These are phyloP conservation scores for Chirona hameri DNA, from an alignment of 2,888 invertebrate genomes.

Conservation along the genomic window DNA sequence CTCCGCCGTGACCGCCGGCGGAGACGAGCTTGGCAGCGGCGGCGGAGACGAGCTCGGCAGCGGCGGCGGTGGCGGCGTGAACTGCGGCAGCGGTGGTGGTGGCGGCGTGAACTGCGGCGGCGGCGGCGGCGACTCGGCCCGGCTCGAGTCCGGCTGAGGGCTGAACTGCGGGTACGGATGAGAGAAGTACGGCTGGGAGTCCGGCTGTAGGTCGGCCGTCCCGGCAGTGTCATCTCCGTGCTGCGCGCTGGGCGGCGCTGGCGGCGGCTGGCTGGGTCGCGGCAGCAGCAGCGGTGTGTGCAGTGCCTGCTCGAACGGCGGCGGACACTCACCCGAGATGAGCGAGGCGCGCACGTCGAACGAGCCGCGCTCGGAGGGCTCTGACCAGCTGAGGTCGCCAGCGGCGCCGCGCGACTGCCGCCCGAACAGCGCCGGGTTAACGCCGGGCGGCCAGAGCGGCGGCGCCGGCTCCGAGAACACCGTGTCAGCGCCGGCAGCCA, in stretches of 20 bases:
- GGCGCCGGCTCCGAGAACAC: not conserved
- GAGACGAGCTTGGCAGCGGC: not conserved
- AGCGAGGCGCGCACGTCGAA: not conserved
- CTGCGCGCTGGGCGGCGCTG: not conserved
- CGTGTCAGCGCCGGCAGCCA: not conserved
- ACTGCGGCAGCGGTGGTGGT: not conserved
- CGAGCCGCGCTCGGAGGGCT: not conserved
- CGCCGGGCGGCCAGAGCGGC: not conserved
- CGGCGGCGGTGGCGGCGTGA: not conserved
- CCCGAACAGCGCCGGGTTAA: not conserved
- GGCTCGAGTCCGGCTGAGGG: too few species aligned
- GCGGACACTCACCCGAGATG: not conserved
- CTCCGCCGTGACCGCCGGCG: not conserved
- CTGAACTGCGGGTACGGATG: too few species aligned
- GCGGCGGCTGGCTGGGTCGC: not conserved
- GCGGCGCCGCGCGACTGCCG: not conserved
- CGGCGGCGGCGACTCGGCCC: not conserved
- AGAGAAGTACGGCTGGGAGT: not conserved
- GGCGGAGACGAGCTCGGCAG: not conserved
- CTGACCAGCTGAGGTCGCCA: not conserved
- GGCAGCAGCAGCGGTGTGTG: not conserved
- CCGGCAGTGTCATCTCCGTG: not conserved
- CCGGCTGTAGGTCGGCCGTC: not conserved
- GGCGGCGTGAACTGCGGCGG: not conserved
- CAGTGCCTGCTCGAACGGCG: not conserved